Evolutionary conservation across 2,797 vertebrate genomes (phyloP), one percentile per base, ranked within the genome.

Genomic region (Champsocephalus esox): DNA sequence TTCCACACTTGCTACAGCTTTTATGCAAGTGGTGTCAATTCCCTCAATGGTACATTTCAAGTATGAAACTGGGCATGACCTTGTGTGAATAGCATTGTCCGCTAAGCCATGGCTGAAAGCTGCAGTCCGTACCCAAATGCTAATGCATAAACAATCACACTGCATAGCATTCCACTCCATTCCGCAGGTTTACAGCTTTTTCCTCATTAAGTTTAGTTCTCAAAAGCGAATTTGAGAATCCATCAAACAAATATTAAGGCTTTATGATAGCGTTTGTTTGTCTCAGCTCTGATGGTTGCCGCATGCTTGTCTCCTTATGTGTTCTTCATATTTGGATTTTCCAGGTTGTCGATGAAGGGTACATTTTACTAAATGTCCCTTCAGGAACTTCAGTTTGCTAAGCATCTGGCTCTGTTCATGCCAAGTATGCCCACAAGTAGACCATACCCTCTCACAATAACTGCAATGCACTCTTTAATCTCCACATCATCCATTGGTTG

Each of bases 1-100:
- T 92, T 87, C 92, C 82, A 88, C 81, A 82, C 81, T 81, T 88
- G 45, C 73, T 78, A 88, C 54, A 85, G 50, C 67, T 79, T 50
- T 32, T 61, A 63, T 59, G 67, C 45, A 67, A 12, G 38, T 71
- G 19, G 1, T 67, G 50, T 65, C 11, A 44, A 41, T 63, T 45
- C 0, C 28, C 24, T 49, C 48, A 80, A 19, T 49, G 48, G 17
- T 38, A 59, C 32, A 63, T 5, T 2, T 32, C 4, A 24, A 41
- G 19, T 17, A 56, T 55, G 46, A 66, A 50, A 67, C 32, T 28
- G 44, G 28, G 11, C 12, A 44, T 12, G 19, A 12, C 2, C 44
- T 45, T 38, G 9, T 60, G 43, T 55, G 48, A 41, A 57, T 46
- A 44, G 14, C 10, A 28, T 52, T 49, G 41, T 44, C 24, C 1